phyloP scores from a whole-genome alignment of 2,888 invertebrate genomes.

The Galerucella nymphaeae region DNA sequence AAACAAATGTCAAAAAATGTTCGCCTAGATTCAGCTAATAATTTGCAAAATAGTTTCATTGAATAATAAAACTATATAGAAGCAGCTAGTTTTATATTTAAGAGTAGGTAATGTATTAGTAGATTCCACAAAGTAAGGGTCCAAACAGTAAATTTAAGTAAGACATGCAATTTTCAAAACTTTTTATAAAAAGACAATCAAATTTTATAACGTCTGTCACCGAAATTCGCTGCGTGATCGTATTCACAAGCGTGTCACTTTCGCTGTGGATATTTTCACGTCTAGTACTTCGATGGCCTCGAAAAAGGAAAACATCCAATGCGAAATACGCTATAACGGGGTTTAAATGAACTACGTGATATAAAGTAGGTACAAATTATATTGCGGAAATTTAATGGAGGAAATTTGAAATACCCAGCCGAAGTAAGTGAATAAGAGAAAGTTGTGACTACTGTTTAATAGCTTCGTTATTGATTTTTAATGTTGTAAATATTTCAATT shows the following conservation, averaged over 20 bases:
- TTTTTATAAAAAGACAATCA: neutral
- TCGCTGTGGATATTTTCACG: conserved; percentile 34
- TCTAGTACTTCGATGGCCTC: conserved; percentile 6
- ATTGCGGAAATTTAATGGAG: conserved; percentile 6
- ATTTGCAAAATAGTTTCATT: no score
- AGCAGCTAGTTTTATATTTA: no score
- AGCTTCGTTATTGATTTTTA: conserved; percentile 8
- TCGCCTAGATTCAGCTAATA: no score
- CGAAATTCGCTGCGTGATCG: conserved; percentile 6
- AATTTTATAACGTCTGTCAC: neutral
- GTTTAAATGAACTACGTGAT: conserved; percentile 19
- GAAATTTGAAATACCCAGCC: neutral
- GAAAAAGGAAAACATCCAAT: conserved; percentile 1
- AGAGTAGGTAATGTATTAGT: no score
- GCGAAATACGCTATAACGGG: conserved; percentile 25
- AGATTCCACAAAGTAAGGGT: no score
- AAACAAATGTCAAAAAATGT: no score
- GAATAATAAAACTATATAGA: no score
- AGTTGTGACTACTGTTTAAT: neutral
- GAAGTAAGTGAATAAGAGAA: neutral
- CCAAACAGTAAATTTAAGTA: neutral
- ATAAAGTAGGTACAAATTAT: neutral
- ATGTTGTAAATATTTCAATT: neutral
- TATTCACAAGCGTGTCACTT: conserved; percentile 22
- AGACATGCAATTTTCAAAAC: neutral